Percentiles rank a stretch among this genome's conserved stretches.
Evolutionary conservation across 2,113 vertebrate species (phyloP).

Genomic region (Syrrhaptes paradoxus): DNA sequence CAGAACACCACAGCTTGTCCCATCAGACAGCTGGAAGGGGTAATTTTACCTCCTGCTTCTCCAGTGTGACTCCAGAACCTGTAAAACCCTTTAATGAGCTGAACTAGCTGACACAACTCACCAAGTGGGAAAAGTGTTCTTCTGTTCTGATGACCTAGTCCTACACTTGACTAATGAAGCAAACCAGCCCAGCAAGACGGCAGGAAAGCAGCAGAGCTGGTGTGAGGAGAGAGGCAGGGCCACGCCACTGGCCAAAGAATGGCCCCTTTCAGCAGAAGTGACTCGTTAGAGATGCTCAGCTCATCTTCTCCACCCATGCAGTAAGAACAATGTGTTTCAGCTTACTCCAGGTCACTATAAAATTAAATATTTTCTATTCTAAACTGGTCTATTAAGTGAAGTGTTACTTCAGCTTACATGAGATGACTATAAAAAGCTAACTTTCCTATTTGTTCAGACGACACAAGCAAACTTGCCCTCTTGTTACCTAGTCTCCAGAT

Average conservation of each 20-base stretch:
- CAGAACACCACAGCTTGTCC: neutral
- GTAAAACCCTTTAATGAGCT: neutral
- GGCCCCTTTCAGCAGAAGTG: neutral
- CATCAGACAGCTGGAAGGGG: neutral
- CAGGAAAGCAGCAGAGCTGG: neutral
- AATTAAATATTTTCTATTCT: neutral
- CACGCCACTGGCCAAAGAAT: neutral
- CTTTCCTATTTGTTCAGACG: neutral
- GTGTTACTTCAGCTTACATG: neutral
- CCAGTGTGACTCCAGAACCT: neutral
- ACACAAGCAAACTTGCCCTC: neutral
- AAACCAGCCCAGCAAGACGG: neutral
- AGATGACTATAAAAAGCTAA: neutral
- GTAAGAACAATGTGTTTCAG: neutral
- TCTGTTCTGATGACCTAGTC: neutral
- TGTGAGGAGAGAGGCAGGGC: neutral
- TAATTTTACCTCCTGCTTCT: neutral
- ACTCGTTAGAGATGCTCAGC: neutral
- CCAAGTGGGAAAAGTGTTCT: fast-evolving
- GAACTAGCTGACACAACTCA: neutral
- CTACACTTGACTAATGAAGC: neutral
- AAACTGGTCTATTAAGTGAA: neutral
- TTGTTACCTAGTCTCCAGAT: neutral
- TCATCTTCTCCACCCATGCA: neutral
- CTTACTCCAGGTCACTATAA: neutral